Evolutionary conservation across 2,888 invertebrate species (phyloP).

Genomic region (Cryptus armator): DNA sequence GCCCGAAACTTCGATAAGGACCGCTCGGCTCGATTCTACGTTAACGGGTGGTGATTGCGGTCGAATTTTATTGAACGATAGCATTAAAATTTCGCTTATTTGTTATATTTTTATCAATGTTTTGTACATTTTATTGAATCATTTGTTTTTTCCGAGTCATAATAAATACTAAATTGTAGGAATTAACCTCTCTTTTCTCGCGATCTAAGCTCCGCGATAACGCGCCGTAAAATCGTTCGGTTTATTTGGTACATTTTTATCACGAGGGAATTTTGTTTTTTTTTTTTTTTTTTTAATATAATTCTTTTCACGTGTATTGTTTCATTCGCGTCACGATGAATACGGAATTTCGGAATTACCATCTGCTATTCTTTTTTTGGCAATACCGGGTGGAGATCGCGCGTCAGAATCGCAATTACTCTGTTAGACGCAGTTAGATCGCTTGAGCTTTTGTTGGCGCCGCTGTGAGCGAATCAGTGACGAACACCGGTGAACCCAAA

Average conservation of each 20-base stretch:
- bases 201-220: too few relatives aligned
- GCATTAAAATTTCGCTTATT: neutral
- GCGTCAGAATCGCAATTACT: slow-evolving; percentile 23
- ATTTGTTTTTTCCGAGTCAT: neutral
- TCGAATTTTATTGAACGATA: neutral
- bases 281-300: neutral
- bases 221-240: too few relatives aligned
- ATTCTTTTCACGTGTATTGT: neutral
- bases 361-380: slow-evolving; percentile 13
- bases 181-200: neutral
- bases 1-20: neutral
- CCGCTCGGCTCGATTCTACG: neutral
- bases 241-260: too few relatives aligned
- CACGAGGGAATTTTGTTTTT: neutral
- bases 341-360: neutral
- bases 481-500: slow-evolving; percentile 28
- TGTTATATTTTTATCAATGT: neutral
- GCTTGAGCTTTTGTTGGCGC: slow-evolving; percentile 39
- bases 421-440: neutral
- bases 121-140: neutral
- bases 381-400: neutral
- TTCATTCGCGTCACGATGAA: neutral
- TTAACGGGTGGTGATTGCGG: neutral
- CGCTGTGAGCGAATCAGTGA: slow-evolving; percentile 49
- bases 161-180: neutral